phyloP scores from a whole-genome alignment of 1,140 invertebrate genomes.

The Bathynomus jamesi region DNA sequence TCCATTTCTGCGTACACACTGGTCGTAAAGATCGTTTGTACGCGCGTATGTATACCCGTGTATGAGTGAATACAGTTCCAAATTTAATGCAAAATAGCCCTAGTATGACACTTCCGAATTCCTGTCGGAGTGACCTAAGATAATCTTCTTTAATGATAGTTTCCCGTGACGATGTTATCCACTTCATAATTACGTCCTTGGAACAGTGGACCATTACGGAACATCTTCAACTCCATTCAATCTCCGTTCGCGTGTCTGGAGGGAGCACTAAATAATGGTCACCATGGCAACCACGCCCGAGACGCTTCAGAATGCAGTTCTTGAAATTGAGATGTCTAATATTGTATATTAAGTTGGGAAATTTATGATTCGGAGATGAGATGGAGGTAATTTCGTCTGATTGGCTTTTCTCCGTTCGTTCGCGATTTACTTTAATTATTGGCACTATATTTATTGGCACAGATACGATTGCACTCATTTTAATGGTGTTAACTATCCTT shows the following conservation, averaged over 20 bases:
- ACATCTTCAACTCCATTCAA: neutral
- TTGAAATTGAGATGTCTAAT: neutral
- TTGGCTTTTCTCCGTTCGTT: too few species aligned
- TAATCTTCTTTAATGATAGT: neutral
- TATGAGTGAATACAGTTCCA: neutral
- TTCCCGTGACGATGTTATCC: neutral
- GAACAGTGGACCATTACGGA: neutral
- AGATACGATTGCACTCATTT: too few species aligned
- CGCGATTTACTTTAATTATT: too few species aligned
- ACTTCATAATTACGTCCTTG: neutral
- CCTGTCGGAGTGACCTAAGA: neutral
- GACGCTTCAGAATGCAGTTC: neutral
- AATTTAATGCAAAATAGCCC: neutral
- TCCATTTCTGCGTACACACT: too few species aligned
- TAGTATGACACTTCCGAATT: neutral
- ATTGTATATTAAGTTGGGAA: too few species aligned
- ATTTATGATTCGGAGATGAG: too few species aligned
- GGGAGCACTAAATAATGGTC: neutral
- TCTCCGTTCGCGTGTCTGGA: neutral
- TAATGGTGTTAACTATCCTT: too few species aligned
- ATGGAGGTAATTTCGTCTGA: too few species aligned
- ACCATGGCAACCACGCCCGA: neutral
- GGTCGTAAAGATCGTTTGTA: too few species aligned
- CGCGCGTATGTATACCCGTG: neutral
- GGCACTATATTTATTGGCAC: too few species aligned